These are phyloP conservation scores for Philhelius pedissequus DNA, from an alignment of 2,888 invertebrate genomes.

Conservation along the genomic window DNA sequence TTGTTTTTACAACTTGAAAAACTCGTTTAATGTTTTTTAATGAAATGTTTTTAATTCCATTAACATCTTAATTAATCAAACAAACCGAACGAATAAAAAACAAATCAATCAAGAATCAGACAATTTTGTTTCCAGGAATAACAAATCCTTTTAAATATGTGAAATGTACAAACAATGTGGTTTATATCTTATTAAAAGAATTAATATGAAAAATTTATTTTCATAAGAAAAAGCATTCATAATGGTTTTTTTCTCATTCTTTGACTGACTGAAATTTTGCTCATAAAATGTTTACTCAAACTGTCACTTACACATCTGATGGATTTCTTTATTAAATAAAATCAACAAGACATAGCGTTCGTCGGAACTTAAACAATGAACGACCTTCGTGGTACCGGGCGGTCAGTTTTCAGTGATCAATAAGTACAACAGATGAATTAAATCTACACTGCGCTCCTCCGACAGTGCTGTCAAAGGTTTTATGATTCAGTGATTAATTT, in stretches of 20 bases:
- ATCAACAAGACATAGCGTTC: background rate
- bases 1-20: too few species aligned
- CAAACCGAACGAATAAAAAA: background rate
- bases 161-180: background rate
- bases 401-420: background rate
- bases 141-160: background rate
- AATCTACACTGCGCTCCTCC: too few species aligned
- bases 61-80: background rate
- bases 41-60: background rate
- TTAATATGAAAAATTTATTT: background rate
- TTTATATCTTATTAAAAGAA: background rate
- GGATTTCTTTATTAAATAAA: background rate
- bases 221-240: background rate
- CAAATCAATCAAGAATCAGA: background rate
- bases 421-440: background rate
- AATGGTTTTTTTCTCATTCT: background rate
- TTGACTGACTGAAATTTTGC: background rate
- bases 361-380: background rate
- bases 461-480: background rate
- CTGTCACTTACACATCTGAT: background rate
- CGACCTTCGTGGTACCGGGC: background rate
- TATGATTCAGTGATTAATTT: background rate
- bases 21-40: too few species aligned
- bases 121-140: background rate
- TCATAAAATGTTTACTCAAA: background rate